These are phyloP conservation scores for Coelopa pilipes DNA, from an alignment of 2,888 invertebrate species.

Conservation along the genomic window DNA sequence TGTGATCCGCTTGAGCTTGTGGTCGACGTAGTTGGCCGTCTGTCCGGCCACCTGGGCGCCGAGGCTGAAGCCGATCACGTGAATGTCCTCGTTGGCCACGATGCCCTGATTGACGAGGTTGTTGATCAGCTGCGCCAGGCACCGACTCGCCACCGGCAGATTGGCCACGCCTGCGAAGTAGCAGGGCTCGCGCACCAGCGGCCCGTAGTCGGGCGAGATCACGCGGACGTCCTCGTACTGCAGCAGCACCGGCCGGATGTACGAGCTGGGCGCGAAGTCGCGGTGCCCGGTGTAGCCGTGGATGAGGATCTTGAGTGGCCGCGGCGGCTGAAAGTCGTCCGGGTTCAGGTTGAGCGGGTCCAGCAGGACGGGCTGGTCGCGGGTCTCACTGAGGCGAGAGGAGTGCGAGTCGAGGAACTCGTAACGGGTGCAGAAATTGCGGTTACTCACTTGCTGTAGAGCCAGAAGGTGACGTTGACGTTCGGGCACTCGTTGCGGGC, in stretches of 20 bases:
- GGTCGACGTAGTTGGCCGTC: slow-evolving; percentile 68
- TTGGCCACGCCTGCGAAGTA: slow-evolving; percentile 72
- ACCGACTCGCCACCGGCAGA: slow-evolving; percentile 71
- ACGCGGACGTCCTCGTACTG: slow-evolving; percentile 71
- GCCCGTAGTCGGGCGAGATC: slow-evolving; percentile 73
- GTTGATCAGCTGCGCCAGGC: slow-evolving; percentile 72
- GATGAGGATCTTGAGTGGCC: slow-evolving; percentile 71
- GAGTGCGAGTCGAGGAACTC: too few species aligned
- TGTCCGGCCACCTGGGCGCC: slow-evolving; percentile 73
- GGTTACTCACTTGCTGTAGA: slow-evolving; percentile 71
- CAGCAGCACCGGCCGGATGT: slow-evolving; percentile 73
- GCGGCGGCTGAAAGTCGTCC: slow-evolving; percentile 57
- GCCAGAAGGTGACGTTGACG: slow-evolving; percentile 72
- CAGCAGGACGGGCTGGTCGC: slow-evolving; percentile 68
- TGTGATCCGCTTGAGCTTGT: slow-evolving; percentile 69
- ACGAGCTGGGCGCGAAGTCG: slow-evolving; percentile 71
- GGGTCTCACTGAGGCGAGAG: slow-evolving; percentile 55
- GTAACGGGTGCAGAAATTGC: too few species aligned
- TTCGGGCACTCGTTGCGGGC: slow-evolving; percentile 69
- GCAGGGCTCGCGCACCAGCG: slow-evolving; percentile 71
- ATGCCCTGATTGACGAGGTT: slow-evolving; percentile 66
- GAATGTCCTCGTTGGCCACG: slow-evolving; percentile 68
- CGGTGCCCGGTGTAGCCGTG: slow-evolving; percentile 75
- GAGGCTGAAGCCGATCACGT: slow-evolving; percentile 75
- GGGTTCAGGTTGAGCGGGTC: slow-evolving; percentile 56